These are phyloP conservation scores for Latrodectus hesperus DNA, from an alignment of 2,888 invertebrate species.

Conservation along the genomic window DNA sequence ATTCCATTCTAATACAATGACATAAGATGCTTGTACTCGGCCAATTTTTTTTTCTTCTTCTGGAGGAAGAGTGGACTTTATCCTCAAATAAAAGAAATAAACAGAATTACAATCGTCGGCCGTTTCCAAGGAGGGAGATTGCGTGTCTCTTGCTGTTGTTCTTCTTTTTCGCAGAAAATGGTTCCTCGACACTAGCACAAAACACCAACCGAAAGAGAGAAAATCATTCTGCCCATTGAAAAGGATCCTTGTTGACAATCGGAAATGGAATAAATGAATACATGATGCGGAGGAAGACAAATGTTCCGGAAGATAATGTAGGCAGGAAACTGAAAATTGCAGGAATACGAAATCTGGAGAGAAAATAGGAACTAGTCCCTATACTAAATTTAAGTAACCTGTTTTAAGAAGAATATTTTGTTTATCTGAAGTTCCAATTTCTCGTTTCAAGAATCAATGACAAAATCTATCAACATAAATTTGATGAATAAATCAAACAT, in stretches of 20 bases:
- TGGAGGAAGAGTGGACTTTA: not conserved
- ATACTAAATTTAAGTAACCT: too few species aligned
- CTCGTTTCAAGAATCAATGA: too few species aligned
- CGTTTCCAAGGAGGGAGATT: not conserved
- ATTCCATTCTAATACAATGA: too few species aligned
- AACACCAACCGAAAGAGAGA: conserved; percentile 2
- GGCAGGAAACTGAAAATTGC: not conserved
- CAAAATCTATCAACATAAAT: too few species aligned
- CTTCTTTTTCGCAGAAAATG: not conserved
- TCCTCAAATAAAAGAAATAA: not conserved
- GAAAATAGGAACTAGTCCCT: not conserved
- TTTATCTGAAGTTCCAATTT: too few species aligned
- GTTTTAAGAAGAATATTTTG: too few species aligned
- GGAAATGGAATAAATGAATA: conserved; percentile 59
- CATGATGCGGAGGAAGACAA: conserved; percentile 17
- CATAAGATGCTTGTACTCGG: too few species aligned
- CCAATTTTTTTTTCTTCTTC: too few species aligned
- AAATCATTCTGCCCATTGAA: conserved; percentile 2
- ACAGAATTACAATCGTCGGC: not conserved
- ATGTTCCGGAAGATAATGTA: conserved; percentile 4
- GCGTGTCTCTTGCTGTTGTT: not conserved
- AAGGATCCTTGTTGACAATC: conserved; percentile 45
- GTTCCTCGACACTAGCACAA: not conserved
- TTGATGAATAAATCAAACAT: too few species aligned
- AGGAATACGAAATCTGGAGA: not conserved